phyloP scores from a whole-genome alignment of 2,113 vertebrate genomes.

The Aramus guarauna region DNA sequence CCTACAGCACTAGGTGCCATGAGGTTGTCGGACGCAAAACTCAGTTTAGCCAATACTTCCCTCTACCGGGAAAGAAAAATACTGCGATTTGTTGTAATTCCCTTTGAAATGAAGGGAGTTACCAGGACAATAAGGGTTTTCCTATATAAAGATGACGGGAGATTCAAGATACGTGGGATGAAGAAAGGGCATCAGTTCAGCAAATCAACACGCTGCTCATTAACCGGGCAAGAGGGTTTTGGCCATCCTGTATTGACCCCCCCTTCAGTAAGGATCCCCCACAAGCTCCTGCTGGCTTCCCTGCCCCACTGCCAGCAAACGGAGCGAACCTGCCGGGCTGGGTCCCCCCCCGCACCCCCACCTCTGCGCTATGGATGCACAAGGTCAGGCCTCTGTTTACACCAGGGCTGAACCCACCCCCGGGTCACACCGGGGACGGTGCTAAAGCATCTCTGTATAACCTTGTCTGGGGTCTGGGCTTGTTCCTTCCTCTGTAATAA shows the following conservation, averaged over 20 bases:
- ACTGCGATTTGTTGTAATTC: neutral
- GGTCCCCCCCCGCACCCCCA: too few relatives aligned
- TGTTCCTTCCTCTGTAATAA: neutral
- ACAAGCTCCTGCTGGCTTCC: neutral
- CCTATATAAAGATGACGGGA: neutral
- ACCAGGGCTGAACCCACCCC: neutral
- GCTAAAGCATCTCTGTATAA: neutral
- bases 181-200: neutral
- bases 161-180: neutral
- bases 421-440: neutral
- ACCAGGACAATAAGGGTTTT: neutral
- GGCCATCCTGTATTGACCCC: fast-evolving
- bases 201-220: fast-evolving
- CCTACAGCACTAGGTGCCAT: neutral
- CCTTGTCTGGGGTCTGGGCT: neutral
- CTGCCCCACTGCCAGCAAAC: neutral
- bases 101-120: neutral
- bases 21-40: fast-evolving
- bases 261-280: fast-evolving
- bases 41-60: conserved; percentile 55
- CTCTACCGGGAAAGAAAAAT: conserved; percentile 29
- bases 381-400: neutral
- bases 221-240: neutral
- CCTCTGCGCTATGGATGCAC: neutral
- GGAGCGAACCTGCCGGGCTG: neutral